Conservation (phyloP, 2,113 vertebrate species). For the Leptocoma aspasia region DNA sequence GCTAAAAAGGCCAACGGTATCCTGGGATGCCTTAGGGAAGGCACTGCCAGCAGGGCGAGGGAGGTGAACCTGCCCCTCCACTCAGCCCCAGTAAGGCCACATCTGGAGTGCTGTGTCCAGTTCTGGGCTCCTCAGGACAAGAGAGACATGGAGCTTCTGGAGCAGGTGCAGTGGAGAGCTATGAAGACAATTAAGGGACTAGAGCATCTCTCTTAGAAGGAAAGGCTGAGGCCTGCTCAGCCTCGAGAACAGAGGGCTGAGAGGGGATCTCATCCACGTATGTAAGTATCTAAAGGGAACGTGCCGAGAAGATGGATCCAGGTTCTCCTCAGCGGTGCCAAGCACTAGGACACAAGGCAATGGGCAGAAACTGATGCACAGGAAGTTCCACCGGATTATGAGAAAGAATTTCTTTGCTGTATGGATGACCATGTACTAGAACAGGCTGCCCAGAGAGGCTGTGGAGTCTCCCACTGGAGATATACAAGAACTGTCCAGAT, state of each 20-base stretch:
- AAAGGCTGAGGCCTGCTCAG: neutral
- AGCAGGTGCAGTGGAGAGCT: no score
- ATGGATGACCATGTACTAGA: neutral
- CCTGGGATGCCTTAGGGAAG: neutral
- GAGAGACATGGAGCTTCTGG: neutral
- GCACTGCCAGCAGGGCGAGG: neutral
- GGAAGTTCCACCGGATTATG: neutral
- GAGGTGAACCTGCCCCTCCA: neutral
- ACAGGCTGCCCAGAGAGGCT: neutral
- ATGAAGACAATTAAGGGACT: neutral
- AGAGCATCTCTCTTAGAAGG: neutral
- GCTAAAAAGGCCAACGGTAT: neutral
- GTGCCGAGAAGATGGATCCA: neutral
- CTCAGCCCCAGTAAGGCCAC: neutral
- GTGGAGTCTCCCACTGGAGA: neutral
- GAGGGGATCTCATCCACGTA: neutral
- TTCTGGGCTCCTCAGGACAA: neutral
- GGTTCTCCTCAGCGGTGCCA: neutral
- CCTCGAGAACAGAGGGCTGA: neutral
- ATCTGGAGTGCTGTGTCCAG: neutral
- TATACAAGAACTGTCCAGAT: neutral
- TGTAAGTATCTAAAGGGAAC: neutral
- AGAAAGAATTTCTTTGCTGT: neutral
- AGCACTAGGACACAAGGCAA: neutral
- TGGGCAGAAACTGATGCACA: neutral